Percentiles rank a stretch among this genome's conserved stretches.
Conservation (phyloP, 23 tunicate genomes). For the Styela plicata region DNA sequence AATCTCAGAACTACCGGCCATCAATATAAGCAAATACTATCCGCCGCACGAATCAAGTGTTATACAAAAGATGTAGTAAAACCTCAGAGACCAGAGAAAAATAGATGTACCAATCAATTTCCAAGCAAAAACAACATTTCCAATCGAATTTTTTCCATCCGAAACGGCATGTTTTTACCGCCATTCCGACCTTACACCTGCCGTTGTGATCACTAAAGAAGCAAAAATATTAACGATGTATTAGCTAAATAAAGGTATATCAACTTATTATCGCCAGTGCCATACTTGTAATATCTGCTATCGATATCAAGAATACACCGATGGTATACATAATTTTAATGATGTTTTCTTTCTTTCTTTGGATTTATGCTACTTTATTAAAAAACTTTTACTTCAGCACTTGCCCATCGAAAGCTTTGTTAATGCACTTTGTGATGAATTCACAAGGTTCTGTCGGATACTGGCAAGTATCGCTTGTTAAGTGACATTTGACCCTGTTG, state of each 20-base stretch:
- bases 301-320: constrained; percentile 8
- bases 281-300: background rate
- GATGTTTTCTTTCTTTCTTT: constrained; percentile 12
- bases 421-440: constrained; percentile 2
- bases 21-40: background rate
- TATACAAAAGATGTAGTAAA: background rate
- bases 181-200: background rate
- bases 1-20: background rate
- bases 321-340: constrained; percentile 27
- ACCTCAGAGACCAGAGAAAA: background rate
- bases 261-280: constrained; percentile 5
- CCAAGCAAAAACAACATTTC: background rate
- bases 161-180: constrained; percentile 3
- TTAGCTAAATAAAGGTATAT: background rate
- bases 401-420: constrained; percentile 20
- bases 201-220: background rate
- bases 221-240: constrained; percentile 6
- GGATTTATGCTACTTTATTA: constrained; percentile 11
- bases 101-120: background rate
- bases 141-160: background rate
- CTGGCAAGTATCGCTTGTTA: no score
- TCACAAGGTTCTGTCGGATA: no score
- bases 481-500: no score
- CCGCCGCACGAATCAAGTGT: background rate
- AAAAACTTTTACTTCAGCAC: background rate